Percentiles rank a stretch among this genome's conserved stretches.
These are phyloP conservation scores for Ctenosaura bakeri DNA, from an alignment of 2,797 vertebrate genomes.

Conservation along the genomic window DNA sequence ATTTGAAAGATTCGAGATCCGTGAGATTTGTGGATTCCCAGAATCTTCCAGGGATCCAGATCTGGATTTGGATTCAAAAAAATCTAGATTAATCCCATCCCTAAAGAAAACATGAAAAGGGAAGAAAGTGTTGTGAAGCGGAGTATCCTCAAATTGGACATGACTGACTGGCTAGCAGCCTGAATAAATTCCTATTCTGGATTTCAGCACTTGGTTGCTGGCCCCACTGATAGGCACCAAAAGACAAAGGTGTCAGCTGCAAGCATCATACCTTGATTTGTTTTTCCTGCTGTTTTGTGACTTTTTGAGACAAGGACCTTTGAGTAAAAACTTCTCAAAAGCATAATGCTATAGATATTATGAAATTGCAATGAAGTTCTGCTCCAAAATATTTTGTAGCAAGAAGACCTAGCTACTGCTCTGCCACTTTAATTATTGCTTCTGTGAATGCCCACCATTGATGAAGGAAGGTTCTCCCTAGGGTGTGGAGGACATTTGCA, in stretches of 20 bases:
- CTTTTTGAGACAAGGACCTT: background rate
- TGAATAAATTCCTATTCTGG: background rate
- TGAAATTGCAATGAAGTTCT: conserved; percentile 28
- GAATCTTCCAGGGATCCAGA: too few species aligned
- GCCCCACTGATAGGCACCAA: background rate
- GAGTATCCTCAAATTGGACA: background rate
- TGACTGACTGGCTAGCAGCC: too few species aligned
- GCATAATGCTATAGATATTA: conserved; percentile 27
- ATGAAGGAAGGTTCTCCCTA: conserved; percentile 45
- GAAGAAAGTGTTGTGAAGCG: background rate
- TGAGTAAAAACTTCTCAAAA: background rate
- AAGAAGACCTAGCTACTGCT: background rate
- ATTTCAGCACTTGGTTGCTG: too few species aligned
- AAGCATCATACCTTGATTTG: background rate
- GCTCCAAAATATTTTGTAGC: conserved; percentile 23
- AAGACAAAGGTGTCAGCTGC: background rate
- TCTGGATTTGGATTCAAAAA: too few species aligned
- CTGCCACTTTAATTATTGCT: conserved; percentile 52
- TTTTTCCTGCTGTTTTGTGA: background rate
- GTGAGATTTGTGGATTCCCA: too few species aligned
- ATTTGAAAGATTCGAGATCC: too few species aligned
- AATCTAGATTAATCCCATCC: too few species aligned
- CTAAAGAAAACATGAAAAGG: background rate
- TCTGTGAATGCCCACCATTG: conserved; percentile 35
- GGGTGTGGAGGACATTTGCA: conserved; percentile 46